Evolutionary conservation across 2,797 vertebrate species (phyloP), one percentile per base, ranked within the genome.

Genomic region (Coregonus suidteri): DNA sequence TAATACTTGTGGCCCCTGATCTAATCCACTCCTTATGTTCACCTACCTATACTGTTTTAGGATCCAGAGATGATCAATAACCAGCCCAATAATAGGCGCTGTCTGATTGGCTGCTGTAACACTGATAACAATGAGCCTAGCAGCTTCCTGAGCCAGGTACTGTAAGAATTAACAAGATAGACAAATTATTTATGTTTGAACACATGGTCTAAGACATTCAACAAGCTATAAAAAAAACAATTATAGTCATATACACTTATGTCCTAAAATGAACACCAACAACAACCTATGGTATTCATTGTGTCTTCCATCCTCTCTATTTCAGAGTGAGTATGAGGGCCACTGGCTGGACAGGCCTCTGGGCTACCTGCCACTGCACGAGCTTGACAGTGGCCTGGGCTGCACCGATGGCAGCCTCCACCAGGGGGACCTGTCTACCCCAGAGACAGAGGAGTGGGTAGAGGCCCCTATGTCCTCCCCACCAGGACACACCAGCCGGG

Each of bases 61-160:
- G 84, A 75, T 71, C 81, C 83, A 5, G 90, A 87, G 6, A 84
- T 90, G 87, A 15, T 87, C 70, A 81, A 87, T 35, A 90, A 88
- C 80, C 88, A 91, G 79, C 91, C 90, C 0, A 93, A 89, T 81
- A 90, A 90, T 54, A 91, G 89, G 9, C 41, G 41, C 77, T 94
- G 91, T 77, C 89, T 94, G 80, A 87, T 93, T 80, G 91, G 90
- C 74, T 93, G 91, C 77, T 93, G 91, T 76, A 87, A 79, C 75
- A 56, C 83, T 53, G 90, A 89, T 1, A 83, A 88, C 64, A 64
- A 87, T 68, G 87, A 90, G 67, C 82, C 73, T 0, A 83, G 84
- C 16, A 56, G 25, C 67, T 90, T 91, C 52, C 78, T 81, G 18
- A 80, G 84, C 86, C 91, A 92, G 90, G 91, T 93, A 73, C 16